Evolutionary conservation across 2,888 invertebrate species (phyloP).

Genomic region (Spatulosminthurus flaviceps): DNA sequence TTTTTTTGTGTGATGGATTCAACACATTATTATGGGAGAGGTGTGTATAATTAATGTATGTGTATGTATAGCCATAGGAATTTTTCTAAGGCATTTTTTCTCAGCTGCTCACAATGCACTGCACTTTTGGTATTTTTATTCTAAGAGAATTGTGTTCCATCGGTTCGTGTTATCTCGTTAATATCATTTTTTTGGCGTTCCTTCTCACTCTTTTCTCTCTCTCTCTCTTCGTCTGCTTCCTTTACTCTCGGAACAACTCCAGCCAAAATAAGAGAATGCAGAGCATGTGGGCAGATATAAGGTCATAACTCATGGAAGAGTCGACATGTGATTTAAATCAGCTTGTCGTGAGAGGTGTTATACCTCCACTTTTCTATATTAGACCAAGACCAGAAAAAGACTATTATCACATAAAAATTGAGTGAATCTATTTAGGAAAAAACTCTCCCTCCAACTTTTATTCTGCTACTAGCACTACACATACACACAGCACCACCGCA

Average conservation of each 20-base stretch:
- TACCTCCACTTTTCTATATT: constrained; percentile 43
- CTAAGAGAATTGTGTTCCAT: neutral
- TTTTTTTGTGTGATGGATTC: too few species aligned
- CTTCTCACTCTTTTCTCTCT: neutral
- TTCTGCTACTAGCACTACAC: too few species aligned
- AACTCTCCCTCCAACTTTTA: neutral
- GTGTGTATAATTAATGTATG: too few species aligned
- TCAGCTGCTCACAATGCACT: neutral
- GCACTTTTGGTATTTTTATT: neutral
- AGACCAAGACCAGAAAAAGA: constrained; percentile 4
- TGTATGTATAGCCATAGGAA: too few species aligned
- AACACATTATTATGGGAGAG: too few species aligned
- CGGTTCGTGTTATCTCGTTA: constrained; percentile 21
- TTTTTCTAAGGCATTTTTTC: too few species aligned
- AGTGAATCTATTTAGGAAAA: constrained; percentile 15
- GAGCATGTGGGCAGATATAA: constrained; percentile 14
- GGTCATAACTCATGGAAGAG: constrained; percentile 53
- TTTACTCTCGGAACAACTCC: neutral
- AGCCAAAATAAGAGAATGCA: neutral
- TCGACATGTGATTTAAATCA: constrained; percentile 55
- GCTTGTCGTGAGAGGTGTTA: constrained; percentile 56
- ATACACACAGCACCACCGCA: neutral
- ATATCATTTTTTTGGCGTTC: constrained; percentile 18
- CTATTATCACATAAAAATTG: neutral
- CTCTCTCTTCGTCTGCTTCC: neutral